Conservation (phyloP, 2,113 vertebrate genomes). For the Crotophaga sulcirostris region DNA sequence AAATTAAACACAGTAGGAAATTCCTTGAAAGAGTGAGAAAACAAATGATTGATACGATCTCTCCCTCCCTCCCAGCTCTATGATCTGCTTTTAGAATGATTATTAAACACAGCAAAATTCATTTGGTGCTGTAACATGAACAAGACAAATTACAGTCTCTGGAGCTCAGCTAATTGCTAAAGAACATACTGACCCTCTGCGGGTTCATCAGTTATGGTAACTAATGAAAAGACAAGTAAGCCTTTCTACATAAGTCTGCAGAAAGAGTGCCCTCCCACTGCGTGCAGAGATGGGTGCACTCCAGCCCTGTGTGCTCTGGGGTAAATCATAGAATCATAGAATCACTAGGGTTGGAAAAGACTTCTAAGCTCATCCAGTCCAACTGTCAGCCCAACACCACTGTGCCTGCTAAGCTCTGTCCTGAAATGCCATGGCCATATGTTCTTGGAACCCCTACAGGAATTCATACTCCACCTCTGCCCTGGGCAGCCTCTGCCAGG, state of each 20-base stretch:
- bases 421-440: no score
- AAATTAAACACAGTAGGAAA: constrained; percentile 66
- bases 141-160: constrained; percentile 65
- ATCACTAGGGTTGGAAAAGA: no score
- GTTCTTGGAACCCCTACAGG: no score
- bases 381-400: no score
- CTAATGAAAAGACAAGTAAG: background rate
- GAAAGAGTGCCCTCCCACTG: background rate
- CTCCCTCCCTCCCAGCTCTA: constrained; percentile 34
- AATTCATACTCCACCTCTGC: no score
- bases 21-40: constrained; percentile 63
- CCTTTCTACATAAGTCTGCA: background rate
- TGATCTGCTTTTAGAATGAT: constrained; percentile 62
- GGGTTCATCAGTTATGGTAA: constrained; percentile 47
- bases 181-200: constrained; percentile 54
- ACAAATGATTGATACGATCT: constrained; percentile 66
- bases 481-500: no score
- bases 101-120: constrained; percentile 65
- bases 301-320: background rate
- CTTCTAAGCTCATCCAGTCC: no score
- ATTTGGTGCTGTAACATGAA: constrained; percentile 60
- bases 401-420: no score
- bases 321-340: background rate
- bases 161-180: constrained; percentile 60
- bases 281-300: background rate